These are phyloP conservation scores for Pogonocichla stellata DNA, from an alignment of 2,113 vertebrate species.

Conservation along the genomic window DNA sequence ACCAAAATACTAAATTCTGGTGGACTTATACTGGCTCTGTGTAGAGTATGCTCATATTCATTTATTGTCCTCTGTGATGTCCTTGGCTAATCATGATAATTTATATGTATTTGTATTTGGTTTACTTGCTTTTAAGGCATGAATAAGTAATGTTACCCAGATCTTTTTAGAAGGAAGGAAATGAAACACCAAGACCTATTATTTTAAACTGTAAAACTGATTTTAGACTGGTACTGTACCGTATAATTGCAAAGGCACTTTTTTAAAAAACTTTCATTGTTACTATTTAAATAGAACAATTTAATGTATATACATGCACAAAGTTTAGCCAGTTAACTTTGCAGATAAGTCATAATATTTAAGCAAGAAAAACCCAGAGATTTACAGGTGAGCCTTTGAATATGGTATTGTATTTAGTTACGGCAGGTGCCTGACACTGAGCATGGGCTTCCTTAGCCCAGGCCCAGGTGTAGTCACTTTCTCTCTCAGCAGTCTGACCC, in stretches of 20 bases:
- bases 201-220: neutral
- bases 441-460: neutral
- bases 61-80: neutral
- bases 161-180: conserved; percentile 3
- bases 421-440: neutral
- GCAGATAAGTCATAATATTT: neutral
- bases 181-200: neutral
- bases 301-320: neutral
- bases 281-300: neutral
- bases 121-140: neutral
- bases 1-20: neutral
- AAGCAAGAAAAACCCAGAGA: neutral
- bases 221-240: neutral
- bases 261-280: too few species aligned
- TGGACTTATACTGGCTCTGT: neutral
- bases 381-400: neutral
- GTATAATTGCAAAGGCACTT: neutral
- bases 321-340: neutral
- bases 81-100: neutral
- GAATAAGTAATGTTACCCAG: neutral
- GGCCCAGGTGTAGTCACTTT: neutral
- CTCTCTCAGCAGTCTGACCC: neutral
- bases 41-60: neutral
- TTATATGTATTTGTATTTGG: neutral
- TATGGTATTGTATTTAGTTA: neutral